Conservation (phyloP, 92 coral and sea anemone genomes). For the Porites divaricata region DNA sequence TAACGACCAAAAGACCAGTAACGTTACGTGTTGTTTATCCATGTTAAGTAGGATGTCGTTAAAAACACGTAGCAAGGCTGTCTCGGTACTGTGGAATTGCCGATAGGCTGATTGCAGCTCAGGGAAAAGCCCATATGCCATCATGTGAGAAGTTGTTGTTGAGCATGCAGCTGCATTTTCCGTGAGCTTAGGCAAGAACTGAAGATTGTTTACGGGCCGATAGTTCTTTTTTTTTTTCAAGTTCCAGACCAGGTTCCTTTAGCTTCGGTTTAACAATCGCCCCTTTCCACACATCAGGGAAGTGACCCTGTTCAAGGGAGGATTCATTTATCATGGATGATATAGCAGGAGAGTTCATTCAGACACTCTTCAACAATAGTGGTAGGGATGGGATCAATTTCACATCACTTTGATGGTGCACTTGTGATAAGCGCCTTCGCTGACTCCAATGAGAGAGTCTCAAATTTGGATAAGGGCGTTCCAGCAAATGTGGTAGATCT, state of each 20-base stretch:
- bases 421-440: background rate
- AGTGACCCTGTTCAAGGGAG: constrained; percentile 50
- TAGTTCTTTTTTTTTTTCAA: constrained; percentile 39
- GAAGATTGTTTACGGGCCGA: constrained; percentile 58
- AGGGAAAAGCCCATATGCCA: constrained; percentile 34
- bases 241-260: constrained; percentile 56
- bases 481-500: background rate
- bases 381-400: background rate
- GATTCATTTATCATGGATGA: constrained; percentile 6
- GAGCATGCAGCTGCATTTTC: constrained; percentile 43
- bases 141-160: constrained; percentile 41
- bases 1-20: too few species aligned
- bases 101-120: constrained; percentile 1
- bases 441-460: background rate
- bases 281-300: constrained; percentile 60
- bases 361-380: background rate
- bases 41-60: too few species aligned
- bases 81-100: too few species aligned
- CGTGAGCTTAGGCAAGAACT: constrained; percentile 50
- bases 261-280: constrained; percentile 62
- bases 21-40: background rate
- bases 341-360: too few species aligned
- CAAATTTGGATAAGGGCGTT: background rate
- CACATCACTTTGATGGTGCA: background rate
- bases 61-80: too few species aligned